These are phyloP conservation scores for Sminthurides bifidus DNA, from an alignment of 1,140 invertebrate species.

Conservation along the genomic window DNA sequence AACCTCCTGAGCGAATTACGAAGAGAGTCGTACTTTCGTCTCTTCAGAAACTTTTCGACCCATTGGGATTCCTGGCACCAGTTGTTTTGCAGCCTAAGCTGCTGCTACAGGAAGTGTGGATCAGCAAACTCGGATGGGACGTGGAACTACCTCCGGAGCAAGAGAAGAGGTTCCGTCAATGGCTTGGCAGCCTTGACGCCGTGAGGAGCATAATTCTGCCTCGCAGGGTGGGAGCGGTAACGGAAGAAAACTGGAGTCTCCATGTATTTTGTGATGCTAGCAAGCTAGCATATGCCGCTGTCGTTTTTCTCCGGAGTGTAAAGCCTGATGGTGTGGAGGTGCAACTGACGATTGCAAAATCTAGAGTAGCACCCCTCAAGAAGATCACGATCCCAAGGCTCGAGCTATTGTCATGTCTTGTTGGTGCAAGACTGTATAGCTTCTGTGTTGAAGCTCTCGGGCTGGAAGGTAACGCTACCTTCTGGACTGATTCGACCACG, in stretches of 20 bases:
- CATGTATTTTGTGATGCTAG: slow-evolving; percentile 27
- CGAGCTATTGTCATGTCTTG: background rate
- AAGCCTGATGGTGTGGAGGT: background rate
- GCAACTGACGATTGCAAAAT: background rate
- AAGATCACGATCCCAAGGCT: background rate
- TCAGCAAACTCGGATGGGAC: background rate
- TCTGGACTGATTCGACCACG: slow-evolving; percentile 34
- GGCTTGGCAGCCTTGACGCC: background rate
- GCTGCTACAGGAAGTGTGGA: background rate
- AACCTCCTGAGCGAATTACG: background rate
- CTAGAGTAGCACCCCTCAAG: background rate
- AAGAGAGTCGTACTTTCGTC: background rate
- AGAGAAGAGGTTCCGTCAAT: background rate
- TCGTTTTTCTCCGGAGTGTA: slow-evolving; percentile 11
- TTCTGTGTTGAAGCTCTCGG: too few relatives aligned
- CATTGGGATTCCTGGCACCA: background rate
- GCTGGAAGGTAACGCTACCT: too few relatives aligned
- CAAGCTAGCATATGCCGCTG: slow-evolving; percentile 16
- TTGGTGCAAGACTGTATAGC: background rate
- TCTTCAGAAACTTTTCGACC: background rate
- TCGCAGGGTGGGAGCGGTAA: background rate
- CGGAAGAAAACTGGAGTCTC: background rate
- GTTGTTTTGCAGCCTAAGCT: background rate
- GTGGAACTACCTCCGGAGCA: background rate
- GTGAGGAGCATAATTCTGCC: background rate